A percentile compares a stretch with the other conserved stretches of the same genome.
phyloP scores from a whole-genome alignment of 2,888 invertebrate species.

The Leucania comma region DNA sequence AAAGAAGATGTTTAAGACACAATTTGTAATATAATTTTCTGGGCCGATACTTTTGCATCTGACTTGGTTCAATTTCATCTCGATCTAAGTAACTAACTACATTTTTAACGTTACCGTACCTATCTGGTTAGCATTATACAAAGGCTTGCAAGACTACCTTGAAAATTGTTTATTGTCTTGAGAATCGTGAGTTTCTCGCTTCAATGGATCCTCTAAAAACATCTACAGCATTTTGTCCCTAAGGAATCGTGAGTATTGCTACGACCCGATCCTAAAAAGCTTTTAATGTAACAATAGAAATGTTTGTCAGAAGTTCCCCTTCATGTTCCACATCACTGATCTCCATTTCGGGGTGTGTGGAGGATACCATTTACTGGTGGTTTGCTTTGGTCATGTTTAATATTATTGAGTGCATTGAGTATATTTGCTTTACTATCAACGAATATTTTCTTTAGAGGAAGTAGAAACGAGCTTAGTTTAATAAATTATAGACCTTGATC shows the following conservation, averaged over 20 bases:
- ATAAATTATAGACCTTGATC: slow-evolving; percentile 6
- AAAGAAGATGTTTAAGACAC: neutral
- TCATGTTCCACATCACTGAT: slow-evolving; percentile 43
- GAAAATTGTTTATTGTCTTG: neutral
- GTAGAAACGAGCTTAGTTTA: neutral
- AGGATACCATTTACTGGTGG: slow-evolving; percentile 29
- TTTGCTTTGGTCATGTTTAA: slow-evolving; percentile 43
- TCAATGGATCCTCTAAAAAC: slow-evolving; percentile 9
- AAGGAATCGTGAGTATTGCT: slow-evolving; percentile 1
- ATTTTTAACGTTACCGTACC: neutral
- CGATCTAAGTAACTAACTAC: neutral
- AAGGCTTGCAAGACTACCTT: neutral
- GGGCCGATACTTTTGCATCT: no score
- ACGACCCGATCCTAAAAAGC: slow-evolving; percentile 17
- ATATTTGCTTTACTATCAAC: slow-evolving; percentile 13
- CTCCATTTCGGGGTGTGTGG: slow-evolving; percentile 40
- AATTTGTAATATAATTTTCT: neutral
- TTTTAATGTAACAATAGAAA: slow-evolving; percentile 34
- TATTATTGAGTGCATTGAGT: slow-evolving; percentile 29
- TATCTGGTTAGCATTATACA: no score
- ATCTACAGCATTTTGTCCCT: neutral
- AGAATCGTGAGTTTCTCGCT: slow-evolving; percentile 3
- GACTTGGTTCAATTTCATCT: neutral
- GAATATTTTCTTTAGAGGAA: slow-evolving; percentile 11
- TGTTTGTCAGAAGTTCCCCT: slow-evolving; percentile 47